Percentiles rank a stretch among this genome's conserved stretches.
phyloP scores from a whole-genome alignment of 2,113 vertebrate species.

The Rhinolophus sinicus region DNA sequence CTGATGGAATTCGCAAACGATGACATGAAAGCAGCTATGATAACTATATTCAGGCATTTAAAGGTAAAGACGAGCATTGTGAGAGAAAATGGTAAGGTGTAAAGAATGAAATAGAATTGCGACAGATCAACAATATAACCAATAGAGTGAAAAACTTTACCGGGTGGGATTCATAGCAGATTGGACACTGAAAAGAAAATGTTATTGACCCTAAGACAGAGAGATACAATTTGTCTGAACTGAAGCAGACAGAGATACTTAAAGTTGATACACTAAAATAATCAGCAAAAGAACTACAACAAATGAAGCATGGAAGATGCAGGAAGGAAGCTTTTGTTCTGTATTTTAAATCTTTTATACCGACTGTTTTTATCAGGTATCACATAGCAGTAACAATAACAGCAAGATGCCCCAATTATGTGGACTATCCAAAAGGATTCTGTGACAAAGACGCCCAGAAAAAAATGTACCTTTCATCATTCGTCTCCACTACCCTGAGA shows the following conservation, averaged over 20 bases:
- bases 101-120: background rate
- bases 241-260: background rate
- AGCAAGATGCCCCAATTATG: background rate
- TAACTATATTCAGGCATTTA: background rate
- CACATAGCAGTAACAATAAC: background rate
- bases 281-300: background rate
- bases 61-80: background rate
- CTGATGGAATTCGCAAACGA: background rate
- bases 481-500: background rate
- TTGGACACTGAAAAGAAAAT: background rate
- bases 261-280: background rate
- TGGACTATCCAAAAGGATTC: background rate
- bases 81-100: background rate
- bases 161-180: background rate
- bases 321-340: background rate
- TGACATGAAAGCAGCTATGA: background rate
- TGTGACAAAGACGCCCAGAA: background rate
- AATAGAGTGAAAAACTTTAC: background rate
- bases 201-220: background rate
- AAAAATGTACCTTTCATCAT: background rate
- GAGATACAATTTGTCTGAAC: constrained; percentile 11
- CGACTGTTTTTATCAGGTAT: background rate
- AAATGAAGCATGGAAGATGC: background rate
- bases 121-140: background rate
- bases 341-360: background rate